Conservation (phyloP, 2,888 invertebrate genomes). For the Euspilapteryx auroguttella region DNA sequence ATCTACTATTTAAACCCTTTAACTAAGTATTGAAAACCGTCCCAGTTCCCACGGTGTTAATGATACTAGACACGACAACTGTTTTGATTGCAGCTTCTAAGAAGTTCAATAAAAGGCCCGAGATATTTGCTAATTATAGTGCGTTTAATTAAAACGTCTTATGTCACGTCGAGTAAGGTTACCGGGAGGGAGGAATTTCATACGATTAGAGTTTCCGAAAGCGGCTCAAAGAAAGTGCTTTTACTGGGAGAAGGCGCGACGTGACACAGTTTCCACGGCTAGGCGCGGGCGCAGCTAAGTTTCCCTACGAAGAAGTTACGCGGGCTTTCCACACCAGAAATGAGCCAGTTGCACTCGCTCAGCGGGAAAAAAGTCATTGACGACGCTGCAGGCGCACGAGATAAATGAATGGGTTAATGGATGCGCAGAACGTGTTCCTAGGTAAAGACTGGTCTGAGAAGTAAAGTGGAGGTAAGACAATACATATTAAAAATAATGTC, state of each 20-base stretch:
- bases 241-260: constrained; percentile 45
- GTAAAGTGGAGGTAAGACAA: too few relatives aligned
- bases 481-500: too few relatives aligned
- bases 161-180: constrained; percentile 51
- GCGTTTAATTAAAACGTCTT: too few relatives aligned
- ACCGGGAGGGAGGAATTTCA: constrained; percentile 28
- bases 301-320: constrained; percentile 1
- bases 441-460: too few relatives aligned
- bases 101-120: constrained; percentile 24
- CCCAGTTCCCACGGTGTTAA: not conserved
- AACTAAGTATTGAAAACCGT: too few relatives aligned
- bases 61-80: constrained; percentile 11
- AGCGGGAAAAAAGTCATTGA: not conserved
- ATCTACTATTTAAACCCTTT: too few relatives aligned
- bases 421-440: too few relatives aligned
- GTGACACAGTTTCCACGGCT: constrained; percentile 57
- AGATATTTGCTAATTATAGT: too few relatives aligned
- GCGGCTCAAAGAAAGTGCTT: constrained; percentile 58
- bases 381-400: too few relatives aligned
- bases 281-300: constrained; percentile 9
- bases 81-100: constrained; percentile 29
- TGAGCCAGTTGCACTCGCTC: not conserved
- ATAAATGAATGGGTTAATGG: too few relatives aligned
- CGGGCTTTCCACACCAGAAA: constrained; percentile 8
- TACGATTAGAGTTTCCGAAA: constrained; percentile 50